Conservation (phyloP, 2,797 vertebrate genomes). For the Semotilus atromaculatus region DNA sequence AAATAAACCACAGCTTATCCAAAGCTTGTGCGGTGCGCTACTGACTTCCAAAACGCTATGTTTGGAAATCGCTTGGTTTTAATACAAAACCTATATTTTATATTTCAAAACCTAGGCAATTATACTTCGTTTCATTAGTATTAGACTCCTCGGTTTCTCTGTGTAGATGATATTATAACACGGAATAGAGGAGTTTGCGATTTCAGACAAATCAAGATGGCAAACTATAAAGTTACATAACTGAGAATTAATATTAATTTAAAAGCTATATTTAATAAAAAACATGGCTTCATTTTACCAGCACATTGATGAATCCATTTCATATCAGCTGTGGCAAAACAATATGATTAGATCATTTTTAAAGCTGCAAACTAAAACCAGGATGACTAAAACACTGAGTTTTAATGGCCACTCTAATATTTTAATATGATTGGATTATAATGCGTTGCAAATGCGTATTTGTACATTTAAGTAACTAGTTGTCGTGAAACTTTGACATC, state of each 20-base stretch:
- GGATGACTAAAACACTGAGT: neutral
- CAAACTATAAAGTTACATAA: conserved; percentile 26
- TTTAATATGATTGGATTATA: neutral
- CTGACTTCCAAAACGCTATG: neutral
- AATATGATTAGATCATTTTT: neutral
- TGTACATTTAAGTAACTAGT: neutral
- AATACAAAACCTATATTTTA: neutral
- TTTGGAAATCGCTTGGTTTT: neutral
- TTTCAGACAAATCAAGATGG: neutral
- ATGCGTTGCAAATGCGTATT: neutral
- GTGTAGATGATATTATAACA: neutral
- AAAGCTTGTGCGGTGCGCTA: neutral
- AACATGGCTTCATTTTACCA: neutral
- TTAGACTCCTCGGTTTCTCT: neutral
- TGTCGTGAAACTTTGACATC: neutral
- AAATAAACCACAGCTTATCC: neutral
- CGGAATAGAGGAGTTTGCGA: neutral
- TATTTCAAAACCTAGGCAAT: too few relatives aligned
- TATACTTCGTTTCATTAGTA: neutral
- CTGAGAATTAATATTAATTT: neutral
- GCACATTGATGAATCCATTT: neutral
- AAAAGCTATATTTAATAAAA: neutral
- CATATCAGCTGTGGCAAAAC: neutral
- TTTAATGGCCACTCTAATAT: neutral
- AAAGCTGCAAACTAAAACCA: neutral